Evolutionary conservation across 2,113 vertebrate genomes (phyloP).

Genomic region (Meriones unguiculatus): DNA sequence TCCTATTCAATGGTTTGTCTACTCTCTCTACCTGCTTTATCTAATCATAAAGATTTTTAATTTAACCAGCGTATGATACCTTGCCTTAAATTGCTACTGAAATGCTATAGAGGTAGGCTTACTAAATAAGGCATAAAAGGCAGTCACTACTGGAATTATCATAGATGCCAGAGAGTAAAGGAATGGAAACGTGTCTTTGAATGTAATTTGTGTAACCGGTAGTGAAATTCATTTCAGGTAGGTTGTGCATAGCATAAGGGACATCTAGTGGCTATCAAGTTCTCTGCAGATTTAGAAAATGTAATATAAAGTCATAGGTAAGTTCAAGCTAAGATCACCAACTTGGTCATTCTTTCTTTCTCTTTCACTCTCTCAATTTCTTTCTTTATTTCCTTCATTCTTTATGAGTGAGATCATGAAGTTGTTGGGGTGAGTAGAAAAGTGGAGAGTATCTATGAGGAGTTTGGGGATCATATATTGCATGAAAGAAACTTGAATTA

Average conservation of each 20-base stretch:
- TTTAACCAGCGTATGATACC: not conserved
- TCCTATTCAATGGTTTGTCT: not conserved
- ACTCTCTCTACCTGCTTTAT: slow-evolving; percentile 32
- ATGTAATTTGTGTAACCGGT: slow-evolving; percentile 54
- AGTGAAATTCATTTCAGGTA: slow-evolving; percentile 55
- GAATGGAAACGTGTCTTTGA: slow-evolving; percentile 42
- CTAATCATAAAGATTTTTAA: slow-evolving; percentile 42
- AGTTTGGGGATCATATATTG: not conserved
- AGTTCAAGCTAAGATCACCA: not conserved
- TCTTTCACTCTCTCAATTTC: not conserved
- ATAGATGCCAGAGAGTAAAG: slow-evolving; percentile 1
- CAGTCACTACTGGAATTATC: slow-evolving; percentile 43
- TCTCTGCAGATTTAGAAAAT: slow-evolving; percentile 59
- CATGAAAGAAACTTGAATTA: not conserved
- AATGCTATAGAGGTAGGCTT: not conserved
- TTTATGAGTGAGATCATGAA: not conserved
- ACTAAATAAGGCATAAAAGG: not conserved
- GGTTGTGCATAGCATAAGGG: slow-evolving; percentile 50
- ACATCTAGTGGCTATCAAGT: slow-evolving; percentile 66
- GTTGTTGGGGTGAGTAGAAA: not conserved
- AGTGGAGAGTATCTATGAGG: not conserved
- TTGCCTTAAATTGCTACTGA: slow-evolving; percentile 31
- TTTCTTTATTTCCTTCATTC: not conserved
- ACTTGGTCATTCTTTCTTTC: not conserved
- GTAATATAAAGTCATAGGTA: not conserved